phyloP scores from a whole-genome alignment of 2,113 vertebrate genomes.

The Hippoglossus stenolepis region DNA sequence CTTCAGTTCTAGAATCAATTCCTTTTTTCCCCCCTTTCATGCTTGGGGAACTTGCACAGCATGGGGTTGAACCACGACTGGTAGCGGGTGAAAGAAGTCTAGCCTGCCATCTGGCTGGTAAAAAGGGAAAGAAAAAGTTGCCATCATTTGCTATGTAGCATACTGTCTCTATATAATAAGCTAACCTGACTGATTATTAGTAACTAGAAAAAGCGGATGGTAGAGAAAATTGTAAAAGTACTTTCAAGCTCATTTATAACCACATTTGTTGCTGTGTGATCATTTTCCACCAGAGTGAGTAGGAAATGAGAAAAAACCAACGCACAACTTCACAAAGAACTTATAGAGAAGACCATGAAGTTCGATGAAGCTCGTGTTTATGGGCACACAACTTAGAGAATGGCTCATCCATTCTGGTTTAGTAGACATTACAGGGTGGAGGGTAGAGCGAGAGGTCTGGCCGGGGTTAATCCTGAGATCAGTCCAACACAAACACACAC shows the following conservation, averaged over 20 bases:
- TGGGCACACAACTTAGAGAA: background rate
- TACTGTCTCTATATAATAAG: conserved; percentile 20
- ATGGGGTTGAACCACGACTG: conserved; percentile 39
- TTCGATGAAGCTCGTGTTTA: background rate
- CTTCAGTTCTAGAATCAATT: conserved; percentile 35
- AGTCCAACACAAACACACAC: conserved; percentile 38
- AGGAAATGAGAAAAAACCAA: background rate
- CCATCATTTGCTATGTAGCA: background rate
- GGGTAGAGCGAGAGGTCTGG: conserved; percentile 41
- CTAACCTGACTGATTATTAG: background rate
- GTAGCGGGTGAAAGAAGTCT: conserved; percentile 23
- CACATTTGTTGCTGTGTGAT: conserved; percentile 6
- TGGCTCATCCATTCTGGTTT: conserved; percentile 28
- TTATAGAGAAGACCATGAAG: background rate
- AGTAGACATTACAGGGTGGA: conserved; percentile 22
- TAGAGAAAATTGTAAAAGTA: conserved; percentile 23
- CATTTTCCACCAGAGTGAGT: background rate
- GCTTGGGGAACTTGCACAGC: conserved; percentile 43
- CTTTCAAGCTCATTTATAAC: background rate
- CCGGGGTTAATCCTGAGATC: conserved; percentile 67
- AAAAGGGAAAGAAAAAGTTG: background rate
- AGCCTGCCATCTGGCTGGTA: conserved; percentile 46
- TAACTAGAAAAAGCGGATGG: background rate
- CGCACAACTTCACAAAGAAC: background rate
- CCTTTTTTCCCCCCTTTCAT: conserved; percentile 28